Base-by-base conservation (phyloP, 2,888 invertebrate species). In the Nomada ruficornis region DNA sequence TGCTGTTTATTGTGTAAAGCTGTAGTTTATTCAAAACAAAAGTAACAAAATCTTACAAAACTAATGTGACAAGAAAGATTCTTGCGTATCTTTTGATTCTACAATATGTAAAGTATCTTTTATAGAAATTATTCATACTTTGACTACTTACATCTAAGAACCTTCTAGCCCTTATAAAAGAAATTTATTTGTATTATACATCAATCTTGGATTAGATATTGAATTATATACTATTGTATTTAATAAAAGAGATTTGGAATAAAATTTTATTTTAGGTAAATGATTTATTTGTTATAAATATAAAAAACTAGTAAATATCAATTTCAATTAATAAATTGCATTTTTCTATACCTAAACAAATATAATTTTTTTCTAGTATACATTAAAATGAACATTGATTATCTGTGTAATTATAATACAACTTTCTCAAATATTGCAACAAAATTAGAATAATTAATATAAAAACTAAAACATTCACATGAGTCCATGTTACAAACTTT, bases 231-330 rank as follows among this genome's bases (percentile, higher is more conserved):
- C 71, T 57, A 55, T 73, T 80, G 80, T 80, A 80, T 80, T n/a
- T 42, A 63, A 47, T 77, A 77, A 69, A 69, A 77, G 7, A 68
- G 11, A 70, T 86, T 80, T 77, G 71, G 79, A 82, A 77, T 63
- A 68, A 62, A 72, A 62, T 23, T 69, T 86, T 84, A 72, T 85
- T 77, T 77, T 71, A 83, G 75, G 71, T 84, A 83, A 85, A 80
- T 76, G 73, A 23, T 80, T 87, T 77, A 83, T 69, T 26, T 72
- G 73, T 54, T 80, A 65, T 87, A 83, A 72, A 69, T 60, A 69
- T 80, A 77, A 70, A 60, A 55, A 62, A 79, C 47, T 60, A 84
- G 76, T 83, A 73, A 83, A 81, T 57, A 52, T 67, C 26, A 42
- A 62, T 76, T 67, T 11, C 15, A 75, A 67, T 71, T 44, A 75